Percentiles rank a stretch among this genome's conserved stretches.
phyloP scores from a whole-genome alignment of 2,113 vertebrate species.

The Camelus dromedarius region DNA sequence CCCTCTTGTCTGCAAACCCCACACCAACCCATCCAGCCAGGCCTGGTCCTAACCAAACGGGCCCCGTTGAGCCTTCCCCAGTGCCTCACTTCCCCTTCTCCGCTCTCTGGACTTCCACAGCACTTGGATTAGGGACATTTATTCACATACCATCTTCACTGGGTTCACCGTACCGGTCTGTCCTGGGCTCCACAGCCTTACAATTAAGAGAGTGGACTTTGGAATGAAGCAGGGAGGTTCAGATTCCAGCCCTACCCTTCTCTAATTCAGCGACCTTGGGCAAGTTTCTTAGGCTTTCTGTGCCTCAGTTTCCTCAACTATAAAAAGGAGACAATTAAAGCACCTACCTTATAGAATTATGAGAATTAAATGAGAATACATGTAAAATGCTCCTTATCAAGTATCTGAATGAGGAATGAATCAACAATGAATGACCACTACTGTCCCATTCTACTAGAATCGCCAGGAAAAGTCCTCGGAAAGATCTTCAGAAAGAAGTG shows the following conservation, averaged over 20 bases:
- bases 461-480: conserved; percentile 41
- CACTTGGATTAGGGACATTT: not conserved
- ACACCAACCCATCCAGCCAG: fast-evolving
- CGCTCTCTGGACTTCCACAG: not conserved
- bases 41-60: not conserved
- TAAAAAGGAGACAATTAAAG: not conserved
- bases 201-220: not conserved
- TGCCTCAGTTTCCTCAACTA: conserved; percentile 29
- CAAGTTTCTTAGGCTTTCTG: conserved; percentile 36
- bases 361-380: conserved; percentile 53
- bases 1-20: not conserved
- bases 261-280: not conserved
- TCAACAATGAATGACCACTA: not conserved
- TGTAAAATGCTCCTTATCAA: not conserved
- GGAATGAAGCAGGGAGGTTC: not conserved
- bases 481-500: conserved; percentile 53
- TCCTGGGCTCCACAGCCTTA: not conserved
- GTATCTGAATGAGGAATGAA: conserved; percentile 4
- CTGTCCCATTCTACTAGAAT: not conserved
- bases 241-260: conserved; percentile 3
- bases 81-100: not conserved
- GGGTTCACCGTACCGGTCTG: not conserved
- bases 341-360: not conserved
- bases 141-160: not conserved
- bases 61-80: not conserved